Percentiles rank a stretch among this genome's conserved stretches.
Conservation (phyloP, 1,140 invertebrate species). For the Eupristina koningsbergeri region DNA sequence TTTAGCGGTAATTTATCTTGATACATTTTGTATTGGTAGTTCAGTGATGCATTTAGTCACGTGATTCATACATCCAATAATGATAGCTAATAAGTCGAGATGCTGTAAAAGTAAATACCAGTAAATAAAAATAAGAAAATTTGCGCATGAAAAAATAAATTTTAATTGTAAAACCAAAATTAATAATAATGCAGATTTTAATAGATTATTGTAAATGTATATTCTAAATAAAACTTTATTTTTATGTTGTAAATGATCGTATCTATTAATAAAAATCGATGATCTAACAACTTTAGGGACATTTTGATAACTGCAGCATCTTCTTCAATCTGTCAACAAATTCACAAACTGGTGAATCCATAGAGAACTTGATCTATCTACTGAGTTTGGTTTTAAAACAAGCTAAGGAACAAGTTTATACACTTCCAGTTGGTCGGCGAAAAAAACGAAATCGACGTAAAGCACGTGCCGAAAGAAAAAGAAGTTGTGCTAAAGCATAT, state of each 20-base stretch:
- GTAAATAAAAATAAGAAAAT: too few species aligned
- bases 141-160: too few species aligned
- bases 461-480: constrained; percentile 43
- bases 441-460: constrained; percentile 47
- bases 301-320: constrained; percentile 65
- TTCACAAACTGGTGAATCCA: constrained; percentile 63
- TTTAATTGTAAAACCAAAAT: too few species aligned
- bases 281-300: constrained; percentile 56
- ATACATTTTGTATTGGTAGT: background rate
- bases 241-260: too few species aligned
- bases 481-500: constrained; percentile 66
- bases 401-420: constrained; percentile 74
- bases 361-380: constrained; percentile 78
- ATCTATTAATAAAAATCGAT: too few species aligned
- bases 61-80: too few species aligned
- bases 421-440: constrained; percentile 51
- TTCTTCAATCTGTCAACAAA: constrained; percentile 68
- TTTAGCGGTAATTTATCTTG: background rate
- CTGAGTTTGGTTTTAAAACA: constrained; percentile 78
- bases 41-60: background rate
- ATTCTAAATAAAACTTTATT: too few species aligned
- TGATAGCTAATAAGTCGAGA: too few species aligned
- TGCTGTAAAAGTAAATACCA: too few species aligned
- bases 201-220: too few species aligned
- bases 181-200: too few species aligned